Conservation (phyloP, 2,797 vertebrate genomes). For the Leptatherina wallacei region DNA sequence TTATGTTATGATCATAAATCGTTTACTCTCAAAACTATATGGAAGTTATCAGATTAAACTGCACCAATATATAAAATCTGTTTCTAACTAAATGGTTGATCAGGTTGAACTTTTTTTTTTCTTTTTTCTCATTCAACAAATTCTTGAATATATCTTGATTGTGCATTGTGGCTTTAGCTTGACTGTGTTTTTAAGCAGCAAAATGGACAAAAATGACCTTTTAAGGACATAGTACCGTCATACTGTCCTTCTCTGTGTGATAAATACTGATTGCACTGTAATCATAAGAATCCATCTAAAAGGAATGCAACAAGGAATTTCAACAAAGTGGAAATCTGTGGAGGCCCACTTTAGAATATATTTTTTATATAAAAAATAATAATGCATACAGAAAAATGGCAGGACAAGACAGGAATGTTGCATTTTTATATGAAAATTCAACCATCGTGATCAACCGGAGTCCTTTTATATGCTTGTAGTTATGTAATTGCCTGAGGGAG, state of each 20-base stretch:
- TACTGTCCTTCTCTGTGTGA: background rate
- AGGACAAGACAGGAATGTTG: background rate
- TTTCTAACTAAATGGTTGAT: background rate
- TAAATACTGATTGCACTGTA: background rate
- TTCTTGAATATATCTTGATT: background rate
- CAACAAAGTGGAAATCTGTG: background rate
- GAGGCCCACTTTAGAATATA: background rate
- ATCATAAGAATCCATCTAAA: background rate
- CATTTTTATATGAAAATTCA: background rate
- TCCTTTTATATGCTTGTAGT: background rate
- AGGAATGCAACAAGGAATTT: background rate
- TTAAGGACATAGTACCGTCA: background rate
- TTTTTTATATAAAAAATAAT: background rate
- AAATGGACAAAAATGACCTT: background rate
- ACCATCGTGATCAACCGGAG: background rate
- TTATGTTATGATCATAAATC: background rate
- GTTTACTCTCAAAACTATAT: background rate
- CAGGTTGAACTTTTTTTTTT: background rate
- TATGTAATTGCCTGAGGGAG: conserved; percentile 19
- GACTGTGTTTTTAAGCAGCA: background rate
- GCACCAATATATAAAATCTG: background rate
- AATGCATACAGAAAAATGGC: too few species aligned
- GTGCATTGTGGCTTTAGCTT: background rate
- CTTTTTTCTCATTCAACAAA: background rate
- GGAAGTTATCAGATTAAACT: background rate